Evolutionary conservation across 2,888 invertebrate species (phyloP).

Genomic region (Nephrotoma appendiculata): DNA sequence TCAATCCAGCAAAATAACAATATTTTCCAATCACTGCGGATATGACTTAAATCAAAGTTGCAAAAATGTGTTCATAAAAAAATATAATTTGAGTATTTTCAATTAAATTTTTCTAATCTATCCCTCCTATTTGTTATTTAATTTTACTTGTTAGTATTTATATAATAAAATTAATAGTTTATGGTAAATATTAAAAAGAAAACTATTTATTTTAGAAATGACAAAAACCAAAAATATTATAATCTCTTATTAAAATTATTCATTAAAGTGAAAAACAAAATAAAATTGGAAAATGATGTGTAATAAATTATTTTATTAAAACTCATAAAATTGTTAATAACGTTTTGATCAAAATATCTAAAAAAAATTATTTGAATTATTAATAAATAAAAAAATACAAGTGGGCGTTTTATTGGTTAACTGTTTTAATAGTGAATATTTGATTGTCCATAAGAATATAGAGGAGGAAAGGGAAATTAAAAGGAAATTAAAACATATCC

Average conservation of each 20-base stretch:
- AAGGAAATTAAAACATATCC: no score
- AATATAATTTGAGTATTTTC: neutral
- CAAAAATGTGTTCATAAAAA: neutral
- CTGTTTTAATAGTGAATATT: no score
- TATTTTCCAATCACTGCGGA: neutral
- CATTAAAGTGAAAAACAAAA: neutral
- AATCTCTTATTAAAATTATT: neutral
- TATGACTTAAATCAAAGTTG: neutral
- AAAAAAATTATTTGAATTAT: neutral
- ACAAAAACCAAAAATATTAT: neutral
- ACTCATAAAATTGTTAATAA: neutral
- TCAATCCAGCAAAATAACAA: neutral
- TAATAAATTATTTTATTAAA: neutral
- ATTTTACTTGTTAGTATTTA: neutral
- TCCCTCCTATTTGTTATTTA: neutral
- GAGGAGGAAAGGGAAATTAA: no score
- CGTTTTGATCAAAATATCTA: neutral
- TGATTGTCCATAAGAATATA: no score
- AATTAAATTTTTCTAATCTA: neutral
- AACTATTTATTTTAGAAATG: neutral
- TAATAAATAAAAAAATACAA: neutral
- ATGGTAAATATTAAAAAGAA: neutral
- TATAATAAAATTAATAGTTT: neutral
- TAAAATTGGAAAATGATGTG: neutral
- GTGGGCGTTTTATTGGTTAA: no score